phyloP scores from a whole-genome alignment of 2,888 invertebrate species.

The Charanyca ferruginea region DNA sequence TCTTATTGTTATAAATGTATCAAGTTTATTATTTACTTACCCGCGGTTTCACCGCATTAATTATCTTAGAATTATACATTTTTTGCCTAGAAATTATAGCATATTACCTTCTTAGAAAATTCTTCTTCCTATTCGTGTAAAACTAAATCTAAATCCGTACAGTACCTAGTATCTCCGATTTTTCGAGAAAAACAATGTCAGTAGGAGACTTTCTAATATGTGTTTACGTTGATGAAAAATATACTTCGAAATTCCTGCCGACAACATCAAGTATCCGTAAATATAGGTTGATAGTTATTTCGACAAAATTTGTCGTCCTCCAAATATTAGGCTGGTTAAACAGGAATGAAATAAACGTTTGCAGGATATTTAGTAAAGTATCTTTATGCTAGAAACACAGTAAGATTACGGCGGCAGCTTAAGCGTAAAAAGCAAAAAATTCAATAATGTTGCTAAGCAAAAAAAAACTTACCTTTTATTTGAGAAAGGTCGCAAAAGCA shows the following conservation, averaged over 20 bases:
- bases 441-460: neutral
- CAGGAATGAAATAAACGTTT: neutral
- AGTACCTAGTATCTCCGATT: too few relatives aligned
- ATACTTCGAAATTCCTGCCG: neutral
- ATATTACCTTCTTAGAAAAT: too few relatives aligned
- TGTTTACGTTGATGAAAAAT: neutral
- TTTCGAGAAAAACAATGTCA: too few relatives aligned
- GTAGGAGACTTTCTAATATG: too few relatives aligned
- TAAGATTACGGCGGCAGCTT: too few relatives aligned
- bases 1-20: conserved; percentile 61
- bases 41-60: too few relatives aligned
- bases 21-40: conserved; percentile 17
- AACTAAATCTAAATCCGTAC: too few relatives aligned
- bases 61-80: too few relatives aligned
- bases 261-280: neutral
- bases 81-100: too few relatives aligned
- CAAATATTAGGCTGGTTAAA: neutral
- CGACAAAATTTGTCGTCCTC: too few relatives aligned
- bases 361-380: neutral
- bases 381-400: neutral
- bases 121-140: too few relatives aligned
- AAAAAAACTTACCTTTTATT: conserved; percentile 22
- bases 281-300: too few relatives aligned
- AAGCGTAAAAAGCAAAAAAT: neutral
- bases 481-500: conserved; percentile 6